Percentiles rank a stretch among this genome's conserved stretches.
phyloP scores from a whole-genome alignment of 2,888 invertebrate species.

The Cryptosula pallasiana region DNA sequence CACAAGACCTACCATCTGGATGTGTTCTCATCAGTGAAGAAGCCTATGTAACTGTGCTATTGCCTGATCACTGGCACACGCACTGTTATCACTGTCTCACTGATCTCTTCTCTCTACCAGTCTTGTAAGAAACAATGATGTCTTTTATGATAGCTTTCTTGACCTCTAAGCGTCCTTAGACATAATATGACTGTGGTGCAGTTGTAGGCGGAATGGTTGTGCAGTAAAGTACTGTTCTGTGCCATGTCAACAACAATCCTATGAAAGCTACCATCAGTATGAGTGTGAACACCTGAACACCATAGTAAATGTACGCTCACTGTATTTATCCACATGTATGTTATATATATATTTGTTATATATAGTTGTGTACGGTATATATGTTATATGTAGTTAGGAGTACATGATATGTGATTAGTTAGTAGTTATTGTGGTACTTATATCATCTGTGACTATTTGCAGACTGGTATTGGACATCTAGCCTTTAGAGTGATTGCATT shows the following conservation, averaged over 20 bases:
- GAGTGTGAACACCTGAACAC: constrained; percentile 43
- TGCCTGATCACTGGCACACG: constrained; percentile 40
- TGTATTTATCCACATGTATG: constrained; percentile 27
- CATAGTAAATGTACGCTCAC: constrained; percentile 40
- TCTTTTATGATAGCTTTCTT: too few species aligned
- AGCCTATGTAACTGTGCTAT: constrained; percentile 45
- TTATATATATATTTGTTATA: too few species aligned
- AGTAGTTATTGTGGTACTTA: too few species aligned
- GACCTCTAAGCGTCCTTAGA: too few species aligned
- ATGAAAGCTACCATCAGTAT: constrained; percentile 37
- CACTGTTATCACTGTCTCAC: constrained; percentile 47
- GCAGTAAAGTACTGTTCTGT: constrained; percentile 39
- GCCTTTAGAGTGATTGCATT: constrained; percentile 39
- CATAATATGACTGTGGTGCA: too few species aligned
- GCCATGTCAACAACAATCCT: constrained; percentile 35
- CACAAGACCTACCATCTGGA: constrained; percentile 35
- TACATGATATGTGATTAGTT: too few species aligned
- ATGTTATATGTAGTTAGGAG: too few species aligned
- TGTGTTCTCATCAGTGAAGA: constrained; percentile 45
- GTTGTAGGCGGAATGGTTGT: constrained; percentile 36
- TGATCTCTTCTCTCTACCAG: constrained; percentile 29
- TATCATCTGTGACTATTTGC: too few species aligned
- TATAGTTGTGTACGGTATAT: too few species aligned
- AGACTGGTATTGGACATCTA: constrained; percentile 50
- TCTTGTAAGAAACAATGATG: constrained; percentile 46